phyloP scores from a whole-genome alignment of 2,888 invertebrate species.

The Rotaria sp. region DNA sequence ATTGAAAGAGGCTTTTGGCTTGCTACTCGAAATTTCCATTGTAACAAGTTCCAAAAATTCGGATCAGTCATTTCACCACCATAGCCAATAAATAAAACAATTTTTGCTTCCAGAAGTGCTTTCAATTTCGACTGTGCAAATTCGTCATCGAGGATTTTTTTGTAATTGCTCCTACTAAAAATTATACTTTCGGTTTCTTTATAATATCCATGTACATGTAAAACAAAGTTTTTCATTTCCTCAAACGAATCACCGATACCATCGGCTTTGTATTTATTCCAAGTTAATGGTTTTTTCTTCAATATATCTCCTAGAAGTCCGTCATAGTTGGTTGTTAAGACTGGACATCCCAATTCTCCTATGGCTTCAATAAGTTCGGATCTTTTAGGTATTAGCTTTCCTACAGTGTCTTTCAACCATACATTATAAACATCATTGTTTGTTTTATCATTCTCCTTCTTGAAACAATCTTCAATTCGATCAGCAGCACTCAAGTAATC shows the following conservation, averaged over 20 bases:
- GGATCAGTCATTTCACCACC: too few species aligned
- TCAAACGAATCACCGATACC: not conserved
- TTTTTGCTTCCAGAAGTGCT: not conserved
- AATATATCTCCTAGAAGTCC: not conserved
- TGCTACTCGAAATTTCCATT: not conserved
- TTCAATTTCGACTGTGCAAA: not conserved
- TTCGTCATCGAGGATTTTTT: not conserved
- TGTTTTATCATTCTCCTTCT: not conserved
- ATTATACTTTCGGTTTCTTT: not conserved
- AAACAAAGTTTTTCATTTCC: not conserved
- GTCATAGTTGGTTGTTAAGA: not conserved
- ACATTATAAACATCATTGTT: not conserved
- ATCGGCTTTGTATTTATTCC: not conserved
- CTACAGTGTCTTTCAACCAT: not conserved
- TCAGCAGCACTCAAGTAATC: not conserved
- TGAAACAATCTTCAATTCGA: not conserved
- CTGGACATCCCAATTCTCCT: not conserved
- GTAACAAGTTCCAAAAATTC: not conserved
- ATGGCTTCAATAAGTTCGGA: not conserved
- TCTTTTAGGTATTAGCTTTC: not conserved
- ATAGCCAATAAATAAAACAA: too few species aligned
- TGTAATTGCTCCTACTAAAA: not conserved
- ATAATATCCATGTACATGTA: not conserved
- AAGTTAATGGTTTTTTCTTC: not conserved
- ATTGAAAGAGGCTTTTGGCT: not conserved